phyloP scores from a whole-genome alignment of 92 coral and sea anemone species.

The Hydrozoanthus gracilis region DNA sequence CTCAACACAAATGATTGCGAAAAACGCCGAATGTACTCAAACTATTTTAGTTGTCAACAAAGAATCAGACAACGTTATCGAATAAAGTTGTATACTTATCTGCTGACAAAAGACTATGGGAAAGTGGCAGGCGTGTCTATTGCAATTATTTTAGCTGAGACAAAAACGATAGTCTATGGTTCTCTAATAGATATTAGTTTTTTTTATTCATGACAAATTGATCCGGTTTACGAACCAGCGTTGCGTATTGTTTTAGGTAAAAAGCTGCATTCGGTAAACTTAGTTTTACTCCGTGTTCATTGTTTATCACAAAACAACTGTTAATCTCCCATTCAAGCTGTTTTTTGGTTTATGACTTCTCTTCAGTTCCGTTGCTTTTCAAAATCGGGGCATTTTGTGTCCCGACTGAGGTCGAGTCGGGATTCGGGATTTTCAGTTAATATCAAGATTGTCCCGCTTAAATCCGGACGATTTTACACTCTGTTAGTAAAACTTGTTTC shows the following conservation, averaged over 20 bases:
- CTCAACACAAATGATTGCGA: background rate
- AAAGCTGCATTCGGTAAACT: no score
- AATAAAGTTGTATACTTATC: background rate
- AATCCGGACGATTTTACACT: no score
- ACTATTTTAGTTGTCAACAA: background rate
- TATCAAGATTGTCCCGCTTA: no score
- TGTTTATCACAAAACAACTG: background rate
- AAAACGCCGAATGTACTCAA: background rate
- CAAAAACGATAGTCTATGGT: background rate
- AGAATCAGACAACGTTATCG: slow-evolving; percentile 1
- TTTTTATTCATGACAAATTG: slow-evolving; percentile 2
- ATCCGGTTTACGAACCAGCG: no score
- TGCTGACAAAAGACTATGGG: slow-evolving; percentile 36
- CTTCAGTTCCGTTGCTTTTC: no score
- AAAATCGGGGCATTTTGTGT: no score
- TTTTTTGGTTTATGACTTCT: no score
- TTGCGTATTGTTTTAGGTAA: background rate
- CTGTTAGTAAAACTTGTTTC: background rate
- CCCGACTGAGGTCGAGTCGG: no score
- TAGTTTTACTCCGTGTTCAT: no score
- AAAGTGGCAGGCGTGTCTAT: slow-evolving; percentile 38
- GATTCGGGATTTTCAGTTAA: no score
- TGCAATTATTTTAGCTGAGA: slow-evolving; percentile 18
- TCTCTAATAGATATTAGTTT: slow-evolving; percentile 1
- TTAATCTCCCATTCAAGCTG: background rate